Conservation (phyloP, 2,888 invertebrate species). For the Sinodicranocentrus sp. region DNA sequence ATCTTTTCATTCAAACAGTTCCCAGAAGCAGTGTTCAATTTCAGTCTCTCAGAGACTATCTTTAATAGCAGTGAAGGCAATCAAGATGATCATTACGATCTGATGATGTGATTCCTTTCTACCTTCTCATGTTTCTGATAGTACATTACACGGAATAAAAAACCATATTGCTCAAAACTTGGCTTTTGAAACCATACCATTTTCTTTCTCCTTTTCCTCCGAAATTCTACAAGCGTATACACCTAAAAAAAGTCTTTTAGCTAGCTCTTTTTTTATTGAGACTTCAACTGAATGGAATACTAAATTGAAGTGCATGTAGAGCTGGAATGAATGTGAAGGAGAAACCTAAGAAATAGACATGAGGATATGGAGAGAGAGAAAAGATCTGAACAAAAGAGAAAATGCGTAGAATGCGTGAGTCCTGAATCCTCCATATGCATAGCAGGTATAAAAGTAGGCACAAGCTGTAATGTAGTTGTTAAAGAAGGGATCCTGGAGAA, state of each 20-base stretch:
- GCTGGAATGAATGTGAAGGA: constrained; percentile 2
- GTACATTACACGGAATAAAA: no score
- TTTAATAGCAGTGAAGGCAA: no score
- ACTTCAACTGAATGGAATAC: constrained; percentile 43
- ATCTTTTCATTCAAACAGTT: no score
- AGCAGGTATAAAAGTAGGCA: background rate
- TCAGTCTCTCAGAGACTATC: no score
- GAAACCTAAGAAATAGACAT: constrained; percentile 34
- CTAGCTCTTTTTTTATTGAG: constrained; percentile 43
- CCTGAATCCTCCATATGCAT: background rate
- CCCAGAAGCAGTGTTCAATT: no score
- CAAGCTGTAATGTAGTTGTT: background rate
- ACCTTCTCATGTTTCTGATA: no score
- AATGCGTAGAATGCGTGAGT: constrained; percentile 3
- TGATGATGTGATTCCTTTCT: no score
- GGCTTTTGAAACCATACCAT: no score
- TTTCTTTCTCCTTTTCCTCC: background rate
- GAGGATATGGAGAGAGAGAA: constrained; percentile 17
- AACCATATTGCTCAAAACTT: background rate
- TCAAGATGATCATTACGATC: no score
- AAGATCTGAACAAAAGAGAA: constrained; percentile 9
- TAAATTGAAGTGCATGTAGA: constrained; percentile 18
- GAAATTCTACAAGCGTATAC: constrained; percentile 35
- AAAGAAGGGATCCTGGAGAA: background rate
- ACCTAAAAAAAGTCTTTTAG: constrained; percentile 1